A percentile compares a stretch with the other conserved stretches of the same genome.
Evolutionary conservation across 1,140 invertebrate species (phyloP).

Genomic region (Brachionus angularis): DNA sequence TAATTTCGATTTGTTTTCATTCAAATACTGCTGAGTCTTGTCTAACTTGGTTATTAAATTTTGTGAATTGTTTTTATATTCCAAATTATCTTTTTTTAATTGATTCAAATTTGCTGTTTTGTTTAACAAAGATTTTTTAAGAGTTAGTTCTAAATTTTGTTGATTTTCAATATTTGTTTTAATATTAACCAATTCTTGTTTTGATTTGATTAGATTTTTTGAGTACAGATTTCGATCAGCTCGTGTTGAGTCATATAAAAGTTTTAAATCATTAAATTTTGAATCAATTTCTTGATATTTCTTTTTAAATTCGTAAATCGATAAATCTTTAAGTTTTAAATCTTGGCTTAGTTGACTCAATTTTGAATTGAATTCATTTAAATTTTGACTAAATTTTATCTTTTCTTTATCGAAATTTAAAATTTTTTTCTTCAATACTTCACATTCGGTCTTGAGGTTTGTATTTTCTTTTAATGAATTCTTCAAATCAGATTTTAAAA

Average conservation of each 20-base stretch:
- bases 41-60: slow-evolving; percentile 18
- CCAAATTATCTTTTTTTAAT: slow-evolving; percentile 9
- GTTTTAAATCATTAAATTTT: slow-evolving; percentile 19
- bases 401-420: slow-evolving; percentile 33
- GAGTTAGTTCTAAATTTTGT: neutral
- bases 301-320: neutral
- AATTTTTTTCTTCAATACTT: neutral
- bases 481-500: slow-evolving; percentile 30
- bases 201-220: slow-evolving; percentile 28
- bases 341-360: neutral
- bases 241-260: neutral
- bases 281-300: slow-evolving; percentile 4
- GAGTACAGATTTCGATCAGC: slow-evolving; percentile 29
- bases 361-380: slow-evolving; percentile 11
- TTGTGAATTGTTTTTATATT: slow-evolving; percentile 26
- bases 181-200: slow-evolving; percentile 4
- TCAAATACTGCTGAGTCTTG: slow-evolving; percentile 6
- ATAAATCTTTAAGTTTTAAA: slow-evolving; percentile 15
- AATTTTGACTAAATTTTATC: neutral
- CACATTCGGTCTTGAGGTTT: neutral
- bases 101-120: neutral
- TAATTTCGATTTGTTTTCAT: neutral
- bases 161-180: slow-evolving; percentile 1
- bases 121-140: slow-evolving; percentile 22
- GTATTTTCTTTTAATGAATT: neutral